Base-by-base conservation (phyloP, 1,140 invertebrate genomes). In the Branchinecta lynchi region DNA sequence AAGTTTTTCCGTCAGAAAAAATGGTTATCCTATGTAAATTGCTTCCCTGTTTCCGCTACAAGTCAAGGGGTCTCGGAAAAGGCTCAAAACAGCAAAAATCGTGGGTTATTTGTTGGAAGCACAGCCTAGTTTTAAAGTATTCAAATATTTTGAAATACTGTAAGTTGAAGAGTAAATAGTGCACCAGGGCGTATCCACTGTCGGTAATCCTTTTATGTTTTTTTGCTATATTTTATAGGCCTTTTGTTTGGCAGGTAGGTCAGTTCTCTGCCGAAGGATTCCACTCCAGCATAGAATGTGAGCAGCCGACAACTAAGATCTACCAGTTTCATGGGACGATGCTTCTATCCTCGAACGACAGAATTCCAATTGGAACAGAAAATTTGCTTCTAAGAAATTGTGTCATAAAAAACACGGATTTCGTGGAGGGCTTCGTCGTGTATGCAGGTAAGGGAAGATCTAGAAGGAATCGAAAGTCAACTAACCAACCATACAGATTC, bases 331-430 rank as follows among this genome's bases (percentile, higher is more conserved):
- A 90, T 75, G 95, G 95, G 67, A 87, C 86, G 68, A 86, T 98
- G 76, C 84, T 92, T 69, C 87, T 94, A 80, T 85, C 86, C 10
- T 84, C 86, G 75, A 89, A 89, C 12, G 80, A 83, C 66, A 84
- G 88, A 75, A 87, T 96, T 70, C 86, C 91, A 20, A 84, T 98
- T 65, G 87, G 85, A 70, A 95, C 92, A 72, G 92, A 96, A 74
- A 96, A 98, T 83, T 83, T 99, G 71, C 80, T 99, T 70, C 82
- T 98, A 46, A 82, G 95, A 76, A 95, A 96, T 75, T 98, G 94
- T 80, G 84, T 92, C 71, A 82, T 98, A 60, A 94, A 96, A 79
- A 98, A 98, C 77, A 89, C 89, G 1, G 88, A 91, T 75, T 97
- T 86, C 78, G 85, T 97, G 51, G 95, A 98, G 78, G 96, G 96